Percentiles rank a stretch among this genome's conserved stretches.
Evolutionary conservation across 2,113 vertebrate genomes (phyloP).

Genomic region (Melozone crissalis): DNA sequence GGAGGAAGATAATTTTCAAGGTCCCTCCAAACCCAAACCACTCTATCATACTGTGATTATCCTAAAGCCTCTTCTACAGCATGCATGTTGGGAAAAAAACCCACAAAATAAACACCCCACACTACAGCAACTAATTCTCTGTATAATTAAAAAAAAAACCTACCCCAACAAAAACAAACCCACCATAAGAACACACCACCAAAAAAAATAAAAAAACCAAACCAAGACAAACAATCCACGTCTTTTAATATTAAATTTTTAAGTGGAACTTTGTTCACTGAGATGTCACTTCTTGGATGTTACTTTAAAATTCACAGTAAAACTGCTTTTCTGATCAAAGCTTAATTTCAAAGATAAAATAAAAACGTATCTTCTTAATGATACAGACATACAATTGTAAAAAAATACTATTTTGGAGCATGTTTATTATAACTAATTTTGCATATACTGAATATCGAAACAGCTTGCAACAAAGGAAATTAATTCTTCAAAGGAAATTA

Average conservation of each 20-base stretch:
- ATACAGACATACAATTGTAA: background rate
- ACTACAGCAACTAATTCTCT: background rate
- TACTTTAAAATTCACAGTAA: background rate
- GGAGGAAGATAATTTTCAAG: background rate
- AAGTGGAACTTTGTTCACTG: background rate
- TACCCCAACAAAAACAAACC: background rate
- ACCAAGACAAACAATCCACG: background rate
- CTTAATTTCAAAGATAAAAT: background rate
- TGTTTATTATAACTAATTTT: background rate
- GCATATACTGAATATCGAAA: background rate
- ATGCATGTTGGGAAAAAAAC: rapidly evolving
- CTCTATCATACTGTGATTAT: background rate
- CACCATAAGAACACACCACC: background rate
- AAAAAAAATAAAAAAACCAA: background rate
- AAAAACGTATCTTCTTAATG: background rate
- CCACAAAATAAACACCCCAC: background rate
- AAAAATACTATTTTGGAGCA: background rate
- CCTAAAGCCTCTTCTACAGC: background rate
- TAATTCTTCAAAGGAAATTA: background rate
- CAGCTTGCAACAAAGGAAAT: background rate
- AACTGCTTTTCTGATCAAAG: background rate
- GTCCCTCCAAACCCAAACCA: background rate
- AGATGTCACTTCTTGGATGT: background rate
- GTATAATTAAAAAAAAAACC: background rate
- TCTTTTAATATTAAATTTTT: background rate